Conservation (phyloP, 2,797 vertebrate genomes). For the Acrocephalus scirpaceus region DNA sequence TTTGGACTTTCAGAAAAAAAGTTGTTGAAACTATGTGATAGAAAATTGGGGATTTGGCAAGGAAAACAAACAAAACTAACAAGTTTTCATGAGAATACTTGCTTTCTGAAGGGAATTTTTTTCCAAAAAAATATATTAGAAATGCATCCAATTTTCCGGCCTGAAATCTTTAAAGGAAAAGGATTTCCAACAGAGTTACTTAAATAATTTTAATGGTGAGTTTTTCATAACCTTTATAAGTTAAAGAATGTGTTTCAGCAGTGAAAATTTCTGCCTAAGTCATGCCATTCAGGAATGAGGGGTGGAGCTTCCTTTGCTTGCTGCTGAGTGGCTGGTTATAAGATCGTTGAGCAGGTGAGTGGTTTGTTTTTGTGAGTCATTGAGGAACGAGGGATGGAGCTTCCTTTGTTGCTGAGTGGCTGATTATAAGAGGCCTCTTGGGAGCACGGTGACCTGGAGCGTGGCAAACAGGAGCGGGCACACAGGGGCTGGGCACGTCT, state of each 20-base stretch:
- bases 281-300: background rate
- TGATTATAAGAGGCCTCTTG: too few relatives aligned
- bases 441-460: too few relatives aligned
- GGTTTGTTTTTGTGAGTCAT: too few relatives aligned
- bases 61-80: background rate
- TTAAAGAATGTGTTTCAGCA: background rate
- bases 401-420: too few relatives aligned
- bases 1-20: background rate
- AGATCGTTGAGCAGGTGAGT: too few relatives aligned
- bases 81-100: background rate
- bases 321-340: too few relatives aligned
- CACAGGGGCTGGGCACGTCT: too few relatives aligned
- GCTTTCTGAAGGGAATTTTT: background rate
- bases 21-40: background rate
- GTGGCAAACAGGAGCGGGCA: too few relatives aligned
- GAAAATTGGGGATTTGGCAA: constrained; percentile 37
- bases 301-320: too few relatives aligned
- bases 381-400: too few relatives aligned
- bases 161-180: constrained; percentile 1
- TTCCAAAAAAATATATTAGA: background rate
- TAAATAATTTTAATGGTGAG: background rate
- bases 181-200: background rate
- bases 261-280: background rate
- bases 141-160: background rate
- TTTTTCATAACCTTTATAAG: background rate